Base-by-base conservation (phyloP, 2,797 vertebrate species). In the Molossus alvarezi region DNA sequence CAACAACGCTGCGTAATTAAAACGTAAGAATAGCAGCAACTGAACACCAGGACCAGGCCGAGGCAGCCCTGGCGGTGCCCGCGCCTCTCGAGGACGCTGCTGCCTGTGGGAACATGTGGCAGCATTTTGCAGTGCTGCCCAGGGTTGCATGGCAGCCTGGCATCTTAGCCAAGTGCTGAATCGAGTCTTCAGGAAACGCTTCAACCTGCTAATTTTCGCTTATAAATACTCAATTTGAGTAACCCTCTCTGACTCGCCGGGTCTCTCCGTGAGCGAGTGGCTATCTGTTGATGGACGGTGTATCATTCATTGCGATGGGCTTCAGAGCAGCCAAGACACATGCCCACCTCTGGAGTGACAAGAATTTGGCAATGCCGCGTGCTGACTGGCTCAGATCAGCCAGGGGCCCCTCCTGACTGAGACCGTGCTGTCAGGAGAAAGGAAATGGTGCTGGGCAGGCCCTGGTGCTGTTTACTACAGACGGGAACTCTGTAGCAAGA, bases 1-100 rank as follows among this genome's bases (percentile, higher is more conserved):
- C 94, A 64, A 45, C 76, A 71, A 91, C 10, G 25, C 93, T 88
- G 93, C 91, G 6, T 97, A 96, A 98, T 98, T 97, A 97, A 95
- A 94, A 96, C 41, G 33, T 82, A 94, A 94, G 94, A 95, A 93
- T 53, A 90, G 91, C 79, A 94, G 89, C 33, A 9, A n/a, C 87
- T 3, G 9, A n/a, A 81, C 53, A 29, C 62, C 86, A 2, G 77
- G 88, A 27, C 48, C 90, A 58, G 88, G 60, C 71, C 3, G 0
- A 33, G 64, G 85, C 82, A 51, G 84, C 77, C 41, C 18, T 1
- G 25, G 10, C 4, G 8, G 53, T 69, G 88, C 88, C 87, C 29
- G 1, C 9, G 27, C 84, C 13, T 62, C 89, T 80, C 21, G 2
- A 20, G 1, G 94, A 48, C 25, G 3, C 27, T 18, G 10, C 41